Percentiles rank a stretch among this genome's conserved stretches.
These are phyloP conservation scores for Daboia siamensis DNA, from an alignment of 2,113 vertebrate genomes.

Conservation along the genomic window DNA sequence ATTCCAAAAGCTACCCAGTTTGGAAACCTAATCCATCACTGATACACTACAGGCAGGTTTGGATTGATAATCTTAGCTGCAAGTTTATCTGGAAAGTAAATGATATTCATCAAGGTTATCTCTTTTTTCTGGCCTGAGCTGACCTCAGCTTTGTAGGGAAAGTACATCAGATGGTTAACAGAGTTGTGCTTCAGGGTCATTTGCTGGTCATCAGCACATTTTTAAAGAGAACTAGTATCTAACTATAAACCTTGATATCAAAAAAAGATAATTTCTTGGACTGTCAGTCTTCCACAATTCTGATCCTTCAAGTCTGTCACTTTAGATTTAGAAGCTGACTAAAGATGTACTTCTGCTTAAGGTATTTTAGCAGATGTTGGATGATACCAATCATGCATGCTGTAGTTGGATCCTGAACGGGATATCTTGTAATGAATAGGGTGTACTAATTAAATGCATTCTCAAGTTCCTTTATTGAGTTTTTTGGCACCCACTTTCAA, in stretches of 20 bases:
- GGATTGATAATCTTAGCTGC: neutral
- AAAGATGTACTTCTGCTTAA: neutral
- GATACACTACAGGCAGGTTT: neutral
- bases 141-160: neutral
- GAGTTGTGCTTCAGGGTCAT: neutral
- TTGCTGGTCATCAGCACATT: neutral
- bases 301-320: neutral
- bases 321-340: neutral
- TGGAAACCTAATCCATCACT: conserved; percentile 12
- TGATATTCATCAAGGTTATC: conserved; percentile 2
- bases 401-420: neutral
- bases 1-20: neutral
- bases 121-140: conserved; percentile 9
- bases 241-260: neutral
- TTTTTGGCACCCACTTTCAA: neutral
- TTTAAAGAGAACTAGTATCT: neutral
- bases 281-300: neutral
- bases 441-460: neutral
- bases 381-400: neutral
- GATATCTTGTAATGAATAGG: no score
- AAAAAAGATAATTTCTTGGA: neutral
- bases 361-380: neutral
- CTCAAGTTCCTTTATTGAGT: neutral
- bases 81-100: neutral
- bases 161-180: neutral